Percentiles rank a stretch among this genome's conserved stretches.
These are phyloP conservation scores for Drosophila yakuba DNA, from an alignment of 1,140 invertebrate species.

Conservation along the genomic window DNA sequence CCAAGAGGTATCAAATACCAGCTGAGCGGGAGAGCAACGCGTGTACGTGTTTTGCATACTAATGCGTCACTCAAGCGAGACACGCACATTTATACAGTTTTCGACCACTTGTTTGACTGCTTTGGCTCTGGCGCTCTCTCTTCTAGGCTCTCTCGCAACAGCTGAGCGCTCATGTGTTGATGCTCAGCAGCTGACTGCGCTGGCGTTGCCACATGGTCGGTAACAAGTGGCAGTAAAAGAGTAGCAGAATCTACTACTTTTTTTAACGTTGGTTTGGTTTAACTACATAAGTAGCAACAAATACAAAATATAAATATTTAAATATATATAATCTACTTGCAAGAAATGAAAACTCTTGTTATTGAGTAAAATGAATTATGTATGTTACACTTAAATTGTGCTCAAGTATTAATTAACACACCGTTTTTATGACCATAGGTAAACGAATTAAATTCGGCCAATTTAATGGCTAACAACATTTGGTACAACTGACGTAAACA, in stretches of 20 bases:
- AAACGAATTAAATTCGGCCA: no score
- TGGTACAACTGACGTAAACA: background rate
- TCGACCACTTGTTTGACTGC: conserved; percentile 77
- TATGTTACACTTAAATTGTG: no score
- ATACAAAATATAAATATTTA: no score
- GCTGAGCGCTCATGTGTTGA: conserved; percentile 55
- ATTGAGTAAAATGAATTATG: no score
- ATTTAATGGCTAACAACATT: background rate
- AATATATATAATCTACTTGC: no score
- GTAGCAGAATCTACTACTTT: conserved; percentile 52
- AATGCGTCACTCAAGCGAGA: conserved; percentile 48
- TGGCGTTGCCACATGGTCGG: conserved; percentile 54
- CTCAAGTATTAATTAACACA: no score
- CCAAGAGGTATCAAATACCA: background rate
- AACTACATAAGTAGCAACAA: no score
- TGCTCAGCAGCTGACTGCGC: conserved; percentile 61
- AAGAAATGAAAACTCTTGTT: no score
- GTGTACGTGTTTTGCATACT: conserved; percentile 67
- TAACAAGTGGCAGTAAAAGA: conserved; percentile 19
- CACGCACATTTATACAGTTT: conserved; percentile 23
- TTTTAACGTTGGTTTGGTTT: background rate
- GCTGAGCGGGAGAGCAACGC: conserved; percentile 14
- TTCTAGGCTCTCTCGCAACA: conserved; percentile 31
- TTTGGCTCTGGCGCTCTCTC: conserved; percentile 10
- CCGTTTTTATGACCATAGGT: no score